Percentiles rank a stretch among this genome's conserved stretches.
Conservation (phyloP, 92 coral and sea anemone genomes). For the Desmophyllum pertusum region DNA sequence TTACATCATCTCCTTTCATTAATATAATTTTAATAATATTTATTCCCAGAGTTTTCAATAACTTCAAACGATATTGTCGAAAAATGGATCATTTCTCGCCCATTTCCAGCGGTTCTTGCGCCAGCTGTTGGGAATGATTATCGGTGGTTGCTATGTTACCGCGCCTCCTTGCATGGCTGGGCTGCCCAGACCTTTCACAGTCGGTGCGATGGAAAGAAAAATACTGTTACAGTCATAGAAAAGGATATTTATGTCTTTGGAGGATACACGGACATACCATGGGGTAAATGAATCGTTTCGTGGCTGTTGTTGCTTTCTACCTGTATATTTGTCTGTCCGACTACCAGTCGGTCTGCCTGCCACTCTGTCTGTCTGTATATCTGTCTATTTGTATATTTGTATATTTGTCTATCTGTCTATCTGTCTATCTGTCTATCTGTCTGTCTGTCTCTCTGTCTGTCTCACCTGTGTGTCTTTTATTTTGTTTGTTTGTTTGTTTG, state of each 20-base stretch:
- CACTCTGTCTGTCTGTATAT: background rate
- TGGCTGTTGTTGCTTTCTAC: background rate
- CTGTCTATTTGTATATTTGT: background rate
- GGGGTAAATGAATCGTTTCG: background rate
- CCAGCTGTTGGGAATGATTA: constrained; percentile 5
- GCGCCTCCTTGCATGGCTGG: constrained; percentile 23
- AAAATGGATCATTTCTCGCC: background rate
- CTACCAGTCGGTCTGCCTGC: background rate
- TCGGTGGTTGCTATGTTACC: constrained; percentile 12
- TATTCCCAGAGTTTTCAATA: background rate
- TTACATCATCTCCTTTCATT: too few species aligned
- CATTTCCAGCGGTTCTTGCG: background rate
- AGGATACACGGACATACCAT: constrained; percentile 19
- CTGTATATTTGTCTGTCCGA: background rate
- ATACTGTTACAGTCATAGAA: background rate
- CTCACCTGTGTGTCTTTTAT: too few species aligned
- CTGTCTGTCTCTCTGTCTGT: too few species aligned
- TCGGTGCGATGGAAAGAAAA: background rate
- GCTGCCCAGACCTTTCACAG: background rate
- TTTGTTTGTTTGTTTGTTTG: too few species aligned
- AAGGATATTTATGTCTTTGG: background rate
- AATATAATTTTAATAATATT: too few species aligned
- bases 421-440: too few species aligned
- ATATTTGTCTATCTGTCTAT: too few species aligned
- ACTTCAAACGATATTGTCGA: background rate